Conservation (phyloP, 2,888 invertebrate genomes). For the Labia minor region DNA sequence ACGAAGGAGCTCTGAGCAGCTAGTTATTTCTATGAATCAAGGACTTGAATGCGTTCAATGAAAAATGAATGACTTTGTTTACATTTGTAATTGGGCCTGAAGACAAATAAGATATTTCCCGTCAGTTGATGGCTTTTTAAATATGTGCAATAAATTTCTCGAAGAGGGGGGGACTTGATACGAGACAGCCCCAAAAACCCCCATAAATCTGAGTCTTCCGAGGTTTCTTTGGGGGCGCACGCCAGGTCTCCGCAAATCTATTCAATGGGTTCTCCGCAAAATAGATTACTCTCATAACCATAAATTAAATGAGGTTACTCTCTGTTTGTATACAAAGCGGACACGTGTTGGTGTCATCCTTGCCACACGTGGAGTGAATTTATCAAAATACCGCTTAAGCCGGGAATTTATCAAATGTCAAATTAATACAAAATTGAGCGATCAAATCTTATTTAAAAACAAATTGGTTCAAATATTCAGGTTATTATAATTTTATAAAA, state of each 20-base stretch:
- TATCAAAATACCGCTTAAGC: neutral
- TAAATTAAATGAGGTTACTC: constrained; percentile 22
- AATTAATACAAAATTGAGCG: neutral
- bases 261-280: constrained; percentile 22
- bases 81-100: neutral
- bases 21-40: too few relatives aligned
- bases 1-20: too few relatives aligned
- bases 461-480: too few relatives aligned
- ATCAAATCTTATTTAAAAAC: neutral
- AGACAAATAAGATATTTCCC: too few relatives aligned
- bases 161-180: neutral
- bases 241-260: constrained; percentile 15
- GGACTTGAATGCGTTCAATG: neutral
- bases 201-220: constrained; percentile 17
- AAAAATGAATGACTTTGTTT: neutral
- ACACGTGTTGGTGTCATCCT: constrained; percentile 15
- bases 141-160: constrained; percentile 17
- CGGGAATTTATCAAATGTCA: constrained; percentile 2
- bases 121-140: constrained; percentile 13
- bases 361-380: constrained; percentile 19
- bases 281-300: constrained; percentile 25
- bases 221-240: constrained; percentile 14
- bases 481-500: too few relatives aligned
- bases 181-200: constrained; percentile 15
- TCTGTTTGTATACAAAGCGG: constrained; percentile 13